phyloP scores from a whole-genome alignment of 2,113 vertebrate genomes.

The Aplodontia rufa region DNA sequence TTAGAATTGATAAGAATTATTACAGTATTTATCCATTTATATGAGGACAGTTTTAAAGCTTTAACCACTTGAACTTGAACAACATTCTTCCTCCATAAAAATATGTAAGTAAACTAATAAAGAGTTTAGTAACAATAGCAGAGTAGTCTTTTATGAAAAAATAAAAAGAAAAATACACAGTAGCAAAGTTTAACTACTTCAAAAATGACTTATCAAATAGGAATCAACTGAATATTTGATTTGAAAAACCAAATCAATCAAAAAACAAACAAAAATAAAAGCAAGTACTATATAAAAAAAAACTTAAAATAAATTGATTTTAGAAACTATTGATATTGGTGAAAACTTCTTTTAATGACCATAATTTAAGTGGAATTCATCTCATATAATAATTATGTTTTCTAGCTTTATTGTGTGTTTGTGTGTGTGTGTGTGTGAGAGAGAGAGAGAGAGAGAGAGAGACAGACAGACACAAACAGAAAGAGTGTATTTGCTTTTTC shows the following conservation, averaged over 20 bases:
- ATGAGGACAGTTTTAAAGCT: not conserved
- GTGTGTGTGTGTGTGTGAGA: too few species aligned
- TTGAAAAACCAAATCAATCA: not conserved
- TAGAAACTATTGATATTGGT: not conserved
- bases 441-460: too few species aligned
- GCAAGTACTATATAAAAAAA: not conserved
- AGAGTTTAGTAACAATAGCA: not conserved
- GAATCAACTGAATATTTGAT: not conserved
- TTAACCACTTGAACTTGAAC: not conserved
- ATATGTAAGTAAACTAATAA: not conserved
- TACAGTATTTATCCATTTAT: not conserved
- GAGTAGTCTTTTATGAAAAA: not conserved
- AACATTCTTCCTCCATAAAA: not conserved
- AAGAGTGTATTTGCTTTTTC: too few species aligned
- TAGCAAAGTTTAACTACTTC: not conserved
- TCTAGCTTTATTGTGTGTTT: too few species aligned
- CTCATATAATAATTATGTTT: not conserved
- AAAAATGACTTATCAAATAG: not conserved
- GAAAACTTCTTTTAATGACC: not conserved
- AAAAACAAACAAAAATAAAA: too few species aligned
- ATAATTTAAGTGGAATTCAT: not conserved
- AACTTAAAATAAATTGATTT: not conserved
- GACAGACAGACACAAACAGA: too few species aligned
- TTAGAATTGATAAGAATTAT: not conserved
- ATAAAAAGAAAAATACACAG: not conserved